These are phyloP conservation scores for Palythoa grandis DNA, from an alignment of 92 coral and sea anemone genomes.

Conservation along the genomic window DNA sequence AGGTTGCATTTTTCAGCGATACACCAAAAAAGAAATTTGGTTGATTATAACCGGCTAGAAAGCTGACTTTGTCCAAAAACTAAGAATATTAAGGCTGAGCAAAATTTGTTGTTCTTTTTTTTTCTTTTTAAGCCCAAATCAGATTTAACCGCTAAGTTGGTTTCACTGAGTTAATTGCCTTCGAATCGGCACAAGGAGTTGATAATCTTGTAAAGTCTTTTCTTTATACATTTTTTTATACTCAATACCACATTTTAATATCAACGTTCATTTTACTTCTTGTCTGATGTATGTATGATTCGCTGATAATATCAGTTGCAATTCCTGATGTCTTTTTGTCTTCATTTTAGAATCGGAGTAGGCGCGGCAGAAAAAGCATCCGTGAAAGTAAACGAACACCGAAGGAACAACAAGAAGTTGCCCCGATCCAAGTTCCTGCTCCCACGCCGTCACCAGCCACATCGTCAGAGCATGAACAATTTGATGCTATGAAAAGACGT, in stretches of 20 bases:
- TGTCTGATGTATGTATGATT: not conserved
- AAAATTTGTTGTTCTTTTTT: not conserved
- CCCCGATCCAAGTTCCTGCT: not conserved
- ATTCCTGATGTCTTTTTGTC: not conserved
- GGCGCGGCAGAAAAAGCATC: not conserved
- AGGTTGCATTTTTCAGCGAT: not conserved
- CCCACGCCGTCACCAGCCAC: not conserved
- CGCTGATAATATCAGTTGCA: not conserved
- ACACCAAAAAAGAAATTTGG: not conserved
- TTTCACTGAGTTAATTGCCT: too few species aligned
- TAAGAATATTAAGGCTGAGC: not conserved
- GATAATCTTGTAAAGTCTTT: too few species aligned
- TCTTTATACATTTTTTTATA: not conserved
- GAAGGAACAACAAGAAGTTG: not conserved
- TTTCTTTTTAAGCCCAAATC: not conserved
- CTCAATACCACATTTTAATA: not conserved
- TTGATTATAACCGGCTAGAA: not conserved
- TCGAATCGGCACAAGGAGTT: too few species aligned
- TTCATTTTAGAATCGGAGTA: slow-evolving; percentile 6
- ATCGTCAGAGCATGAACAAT: not conserved
- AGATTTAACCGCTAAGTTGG: too few species aligned
- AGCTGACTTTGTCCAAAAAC: not conserved
- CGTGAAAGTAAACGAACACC: not conserved
- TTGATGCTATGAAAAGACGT: not conserved
- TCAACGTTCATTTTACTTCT: not conserved